These are phyloP conservation scores for Lagopus muta DNA, from an alignment of 2,113 vertebrate genomes.

Conservation along the genomic window DNA sequence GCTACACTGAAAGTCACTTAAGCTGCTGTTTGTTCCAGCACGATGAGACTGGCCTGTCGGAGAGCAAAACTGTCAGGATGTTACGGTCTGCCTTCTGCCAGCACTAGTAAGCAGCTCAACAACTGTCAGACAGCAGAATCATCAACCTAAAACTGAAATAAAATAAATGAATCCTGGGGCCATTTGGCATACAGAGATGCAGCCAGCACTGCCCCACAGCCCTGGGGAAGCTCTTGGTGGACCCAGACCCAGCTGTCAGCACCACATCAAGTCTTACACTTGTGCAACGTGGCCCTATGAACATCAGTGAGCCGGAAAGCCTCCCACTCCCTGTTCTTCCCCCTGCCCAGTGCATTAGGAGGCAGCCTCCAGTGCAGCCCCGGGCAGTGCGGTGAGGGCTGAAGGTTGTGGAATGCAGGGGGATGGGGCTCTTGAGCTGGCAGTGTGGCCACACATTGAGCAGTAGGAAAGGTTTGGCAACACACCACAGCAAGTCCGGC, in stretches of 20 bases:
- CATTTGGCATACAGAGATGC: neutral
- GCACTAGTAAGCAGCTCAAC: conserved; percentile 60
- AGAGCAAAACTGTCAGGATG: conserved; percentile 76
- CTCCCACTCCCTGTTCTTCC: neutral
- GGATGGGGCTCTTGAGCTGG: too few species aligned
- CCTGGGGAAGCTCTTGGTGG: neutral
- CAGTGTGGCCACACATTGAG: too few species aligned
- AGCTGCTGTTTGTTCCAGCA: conserved; percentile 70
- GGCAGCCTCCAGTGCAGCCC: neutral
- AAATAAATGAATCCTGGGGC: neutral
- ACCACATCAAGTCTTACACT: neutral
- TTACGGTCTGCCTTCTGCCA: conserved; percentile 70
- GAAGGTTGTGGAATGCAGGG: neutral
- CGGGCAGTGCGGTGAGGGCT: too few species aligned
- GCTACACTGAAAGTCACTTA: conserved; percentile 63
- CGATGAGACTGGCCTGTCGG: conserved; percentile 64
- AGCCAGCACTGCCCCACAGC: neutral
- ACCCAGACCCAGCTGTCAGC: neutral
- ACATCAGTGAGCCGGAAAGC: rapidly evolving
- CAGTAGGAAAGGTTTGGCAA: neutral
- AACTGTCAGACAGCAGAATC: conserved; percentile 55
- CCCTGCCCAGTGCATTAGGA: rapidly evolving
- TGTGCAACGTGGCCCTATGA: neutral
- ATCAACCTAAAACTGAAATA: neutral
- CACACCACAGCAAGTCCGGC: neutral